Evolutionary conservation across 2,113 vertebrate species (phyloP).

Genomic region (Puffinus mauretanicus): DNA sequence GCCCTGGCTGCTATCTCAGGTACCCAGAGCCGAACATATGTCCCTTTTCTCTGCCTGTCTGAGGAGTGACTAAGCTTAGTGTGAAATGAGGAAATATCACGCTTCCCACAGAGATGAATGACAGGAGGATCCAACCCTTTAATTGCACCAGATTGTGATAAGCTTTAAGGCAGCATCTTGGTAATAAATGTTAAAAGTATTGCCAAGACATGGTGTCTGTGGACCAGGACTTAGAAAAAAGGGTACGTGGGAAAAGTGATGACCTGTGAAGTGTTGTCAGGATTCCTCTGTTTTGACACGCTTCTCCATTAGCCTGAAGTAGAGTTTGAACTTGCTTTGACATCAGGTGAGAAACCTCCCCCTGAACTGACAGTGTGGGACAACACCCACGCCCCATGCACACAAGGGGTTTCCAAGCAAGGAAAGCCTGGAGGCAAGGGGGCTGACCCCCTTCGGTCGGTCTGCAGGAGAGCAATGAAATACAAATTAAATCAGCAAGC

Average conservation of each 20-base stretch:
- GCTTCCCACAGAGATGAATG: conserved; percentile 27
- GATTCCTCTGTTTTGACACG: neutral
- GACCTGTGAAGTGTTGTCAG: neutral
- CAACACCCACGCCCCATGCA: neutral
- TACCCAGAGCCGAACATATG: neutral
- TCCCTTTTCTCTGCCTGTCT: conserved; percentile 1
- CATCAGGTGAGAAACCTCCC: neutral
- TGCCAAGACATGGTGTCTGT: neutral
- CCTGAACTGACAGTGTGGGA: rapidly evolving
- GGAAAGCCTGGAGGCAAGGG: neutral
- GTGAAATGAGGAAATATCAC: neutral
- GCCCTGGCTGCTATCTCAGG: neutral
- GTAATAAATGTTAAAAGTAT: neutral
- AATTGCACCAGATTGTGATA: neutral
- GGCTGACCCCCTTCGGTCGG: rapidly evolving
- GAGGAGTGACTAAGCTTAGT: conserved; percentile 20
- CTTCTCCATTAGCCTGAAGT: neutral
- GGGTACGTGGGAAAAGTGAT: neutral
- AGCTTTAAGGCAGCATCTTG: neutral
- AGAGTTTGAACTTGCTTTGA: neutral
- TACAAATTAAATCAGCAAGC: neutral
- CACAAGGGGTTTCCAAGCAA: neutral
- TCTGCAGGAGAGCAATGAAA: neutral
- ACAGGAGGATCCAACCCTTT: conserved; percentile 17
- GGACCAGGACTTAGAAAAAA: neutral